Evolutionary conservation across 1,140 invertebrate genomes (phyloP), one percentile per base, ranked within the genome.

Genomic region (Aporrectodea caliginosa): DNA sequence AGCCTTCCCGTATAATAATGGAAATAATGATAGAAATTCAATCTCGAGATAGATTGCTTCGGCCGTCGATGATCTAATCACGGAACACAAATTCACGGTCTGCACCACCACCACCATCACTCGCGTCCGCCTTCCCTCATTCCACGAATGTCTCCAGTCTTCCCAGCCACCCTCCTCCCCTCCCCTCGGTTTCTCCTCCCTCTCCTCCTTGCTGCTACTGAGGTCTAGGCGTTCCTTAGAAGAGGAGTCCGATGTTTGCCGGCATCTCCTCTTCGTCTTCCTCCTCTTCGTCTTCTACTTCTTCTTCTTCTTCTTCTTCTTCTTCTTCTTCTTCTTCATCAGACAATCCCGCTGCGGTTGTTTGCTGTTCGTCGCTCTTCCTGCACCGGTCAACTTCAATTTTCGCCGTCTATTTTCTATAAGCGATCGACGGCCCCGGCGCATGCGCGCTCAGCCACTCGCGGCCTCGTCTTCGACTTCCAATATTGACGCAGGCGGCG

Each of bases 191-290:
- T 32, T 31, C 73, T 76, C 16, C 76, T 30, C 16, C 73, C 27
- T 71, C 74, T 79, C 29, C 74, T 76, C 71, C 34, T 75, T 16
- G 16, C 74, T 72, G 73, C 31, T 30, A 73, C 31, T 33, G 33
- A 33, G 27, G 30, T 22, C 43, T 35, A 2, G 22, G 34, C 1
- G 29, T 30, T 78, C 27, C 6, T 73, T 31, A 16, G 12, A 69
- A 33, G n/a, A n/a, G n/a, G n/a, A n/a, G n/a, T n/a, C n/a, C n/a
- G n/a, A n/a, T n/a, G n/a, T n/a, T n/a, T n/a, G n/a, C n/a, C n/a
- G n/a, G n/a, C n/a, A n/a, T n/a, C n/a, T n/a, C n/a, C n/a, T n/a
- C n/a, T n/a, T n/a, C n/a, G n/a, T 22, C 43, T 58, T 58, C 43
- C 43, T 58, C 43, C 43, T 58, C 43, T 22, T 58, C 43, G 6